Evolutionary conservation across 2,113 vertebrate genomes (phyloP), one percentile per base, ranked within the genome.

Genomic region (Ptychochromis oligacanthus): DNA sequence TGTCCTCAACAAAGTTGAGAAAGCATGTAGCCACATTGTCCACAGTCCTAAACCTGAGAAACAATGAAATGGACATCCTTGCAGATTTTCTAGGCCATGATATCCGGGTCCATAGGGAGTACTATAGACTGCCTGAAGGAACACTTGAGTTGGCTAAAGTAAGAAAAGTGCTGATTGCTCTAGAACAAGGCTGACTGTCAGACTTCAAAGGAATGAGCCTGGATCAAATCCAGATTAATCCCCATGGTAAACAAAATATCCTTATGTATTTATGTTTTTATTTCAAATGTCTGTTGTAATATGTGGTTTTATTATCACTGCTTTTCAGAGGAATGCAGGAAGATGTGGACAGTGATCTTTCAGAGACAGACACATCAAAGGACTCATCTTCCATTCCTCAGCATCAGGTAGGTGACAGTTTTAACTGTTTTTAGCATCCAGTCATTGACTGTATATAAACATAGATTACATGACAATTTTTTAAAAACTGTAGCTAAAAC

Each of bases 21-120:
- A 90, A 82, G 22, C 88, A 78, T 1, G 14, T 82, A 6, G 14
- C 78, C 4, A 88, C 83, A 22, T 18, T 83, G 7, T 82, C 78
- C 7, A 65, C 28, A 4, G 77, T 90, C 3, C 58, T 85, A 0
- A 80, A 84, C 20, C 43, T 90, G 4, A 88, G 43, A 38, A 59
- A 82, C 4, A 80, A 81, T 76, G 83, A 87, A n/a, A 77, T 80
- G 75, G 75, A 91, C 22, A 46, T 7, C 4, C 64, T 81, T 26
- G 79, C 64, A 59, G 13, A 74, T 0, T 60, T 74, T n/a, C 0
- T 81, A 36, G 65, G 55, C 2, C 56, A 74, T 60, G 7, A 60
- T 46, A 61, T 60, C 40, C 10, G 31, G 4, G 77, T 91, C 7
- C 82, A 82, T 24, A 61, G 77, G 2, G 11, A 92, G 5, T 77